These are phyloP conservation scores for Varanus komodoensis DNA, from an alignment of 2,113 vertebrate species.

Conservation along the genomic window DNA sequence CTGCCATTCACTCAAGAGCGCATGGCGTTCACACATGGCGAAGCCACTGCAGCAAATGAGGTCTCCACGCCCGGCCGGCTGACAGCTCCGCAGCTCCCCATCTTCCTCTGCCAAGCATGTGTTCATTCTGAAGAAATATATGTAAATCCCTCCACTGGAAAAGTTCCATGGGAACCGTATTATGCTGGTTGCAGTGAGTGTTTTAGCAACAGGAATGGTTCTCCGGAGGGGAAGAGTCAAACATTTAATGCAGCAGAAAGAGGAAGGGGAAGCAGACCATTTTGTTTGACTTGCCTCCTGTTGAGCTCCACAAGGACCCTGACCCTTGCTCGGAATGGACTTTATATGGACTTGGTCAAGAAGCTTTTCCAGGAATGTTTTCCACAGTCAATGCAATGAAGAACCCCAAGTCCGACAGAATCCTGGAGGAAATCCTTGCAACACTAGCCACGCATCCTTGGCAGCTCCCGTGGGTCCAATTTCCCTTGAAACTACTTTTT, in stretches of 20 bases:
- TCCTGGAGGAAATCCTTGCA: too few relatives aligned
- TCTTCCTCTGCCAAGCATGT: background rate
- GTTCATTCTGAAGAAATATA: conserved; percentile 40
- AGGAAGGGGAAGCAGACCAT: background rate
- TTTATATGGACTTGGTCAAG: fast-evolving
- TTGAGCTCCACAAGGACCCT: background rate
- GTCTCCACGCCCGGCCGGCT: background rate
- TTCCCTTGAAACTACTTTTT: too few relatives aligned
- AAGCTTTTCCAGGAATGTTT: background rate
- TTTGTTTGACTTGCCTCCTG: background rate
- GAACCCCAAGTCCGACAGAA: too few relatives aligned
- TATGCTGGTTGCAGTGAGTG: conserved; percentile 24
- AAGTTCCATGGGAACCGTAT: conserved; percentile 23
- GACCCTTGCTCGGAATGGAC: background rate
- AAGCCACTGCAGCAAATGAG: background rate
- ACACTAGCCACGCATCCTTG: too few relatives aligned
- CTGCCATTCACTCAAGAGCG: background rate
- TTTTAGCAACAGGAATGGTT: conserved; percentile 41
- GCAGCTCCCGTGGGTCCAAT: too few relatives aligned
- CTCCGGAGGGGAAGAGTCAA: conserved; percentile 35
- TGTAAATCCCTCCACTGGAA: conserved; percentile 49
- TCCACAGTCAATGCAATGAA: background rate
- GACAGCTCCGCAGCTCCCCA: background rate
- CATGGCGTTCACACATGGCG: background rate
- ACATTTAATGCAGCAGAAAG: conserved; percentile 27